Percentiles rank a stretch among this genome's conserved stretches.
Evolutionary conservation across 2,113 vertebrate genomes (phyloP).

Genomic region (Acinonyx jubatus): DNA sequence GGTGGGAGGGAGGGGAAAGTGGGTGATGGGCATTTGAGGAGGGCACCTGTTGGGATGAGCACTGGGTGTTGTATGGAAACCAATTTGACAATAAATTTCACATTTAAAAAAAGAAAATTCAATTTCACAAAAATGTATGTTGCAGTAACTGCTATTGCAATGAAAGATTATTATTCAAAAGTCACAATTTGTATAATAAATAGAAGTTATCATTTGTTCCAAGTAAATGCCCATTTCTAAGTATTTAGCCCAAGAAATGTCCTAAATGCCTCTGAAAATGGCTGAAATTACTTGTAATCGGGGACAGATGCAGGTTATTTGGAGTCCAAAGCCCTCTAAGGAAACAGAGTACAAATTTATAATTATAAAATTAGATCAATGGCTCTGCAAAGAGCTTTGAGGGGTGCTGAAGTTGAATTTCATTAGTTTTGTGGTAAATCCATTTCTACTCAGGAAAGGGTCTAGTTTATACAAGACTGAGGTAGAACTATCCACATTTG

Average conservation of each 20-base stretch:
- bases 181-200: neutral
- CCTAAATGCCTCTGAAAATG: neutral
- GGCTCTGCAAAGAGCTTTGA: neutral
- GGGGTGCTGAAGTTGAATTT: neutral
- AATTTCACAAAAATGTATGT: neutral
- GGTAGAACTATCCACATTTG: neutral
- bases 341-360: neutral
- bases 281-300: neutral
- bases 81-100: too few species aligned
- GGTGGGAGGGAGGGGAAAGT: too few species aligned
- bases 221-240: conserved; percentile 14
- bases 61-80: too few species aligned
- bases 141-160: neutral
- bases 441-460: neutral
- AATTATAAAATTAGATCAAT: neutral
- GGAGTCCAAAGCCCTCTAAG: neutral
- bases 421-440: neutral
- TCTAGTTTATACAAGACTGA: neutral
- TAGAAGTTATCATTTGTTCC: neutral
- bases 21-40: too few species aligned
- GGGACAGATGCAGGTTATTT: neutral
- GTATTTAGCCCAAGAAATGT: neutral
- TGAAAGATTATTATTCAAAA: neutral
- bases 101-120: neutral
- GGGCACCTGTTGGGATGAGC: too few species aligned